Evolutionary conservation across 1,140 invertebrate genomes (phyloP).

Genomic region (Eueides isabella): DNA sequence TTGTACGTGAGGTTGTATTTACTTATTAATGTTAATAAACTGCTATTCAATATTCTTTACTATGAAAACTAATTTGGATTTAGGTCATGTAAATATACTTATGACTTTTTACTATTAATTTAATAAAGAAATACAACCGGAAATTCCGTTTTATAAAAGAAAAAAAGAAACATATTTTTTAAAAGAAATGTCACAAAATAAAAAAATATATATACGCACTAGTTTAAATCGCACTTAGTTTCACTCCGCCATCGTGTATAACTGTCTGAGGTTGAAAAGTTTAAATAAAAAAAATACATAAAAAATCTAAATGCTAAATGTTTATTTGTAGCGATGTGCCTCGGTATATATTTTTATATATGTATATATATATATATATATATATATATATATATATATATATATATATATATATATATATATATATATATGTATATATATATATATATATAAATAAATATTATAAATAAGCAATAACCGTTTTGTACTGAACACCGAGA

Average conservation of each 20-base stretch:
- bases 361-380: constrained; percentile 27
- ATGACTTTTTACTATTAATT: neutral
- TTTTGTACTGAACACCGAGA: constrained; percentile 19
- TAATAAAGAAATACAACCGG: neutral
- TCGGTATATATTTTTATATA: constrained; percentile 38
- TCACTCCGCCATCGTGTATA: neutral
- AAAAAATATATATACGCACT: constrained; percentile 23
- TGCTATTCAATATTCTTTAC: neutral
- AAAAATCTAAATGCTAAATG: constrained; percentile 1
- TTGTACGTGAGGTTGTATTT: neutral
- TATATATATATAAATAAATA: neutral
- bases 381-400: constrained; percentile 22
- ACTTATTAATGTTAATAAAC: neutral
- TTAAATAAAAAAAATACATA: neutral
- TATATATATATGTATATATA: constrained; percentile 33
- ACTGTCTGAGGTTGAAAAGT: constrained; percentile 30
- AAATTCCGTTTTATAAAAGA: neutral
- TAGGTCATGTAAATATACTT: too few species aligned
- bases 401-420: constrained; percentile 30
- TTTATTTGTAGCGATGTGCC: constrained; percentile 26
- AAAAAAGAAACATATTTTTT: neutral
- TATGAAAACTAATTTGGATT: too few species aligned
- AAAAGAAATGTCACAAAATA: constrained; percentile 3
- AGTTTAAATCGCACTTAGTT: constrained; percentile 29
- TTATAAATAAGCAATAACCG: constrained; percentile 17